Conservation (phyloP, 2,113 vertebrate genomes). For the Trochalopteron elliotii region DNA sequence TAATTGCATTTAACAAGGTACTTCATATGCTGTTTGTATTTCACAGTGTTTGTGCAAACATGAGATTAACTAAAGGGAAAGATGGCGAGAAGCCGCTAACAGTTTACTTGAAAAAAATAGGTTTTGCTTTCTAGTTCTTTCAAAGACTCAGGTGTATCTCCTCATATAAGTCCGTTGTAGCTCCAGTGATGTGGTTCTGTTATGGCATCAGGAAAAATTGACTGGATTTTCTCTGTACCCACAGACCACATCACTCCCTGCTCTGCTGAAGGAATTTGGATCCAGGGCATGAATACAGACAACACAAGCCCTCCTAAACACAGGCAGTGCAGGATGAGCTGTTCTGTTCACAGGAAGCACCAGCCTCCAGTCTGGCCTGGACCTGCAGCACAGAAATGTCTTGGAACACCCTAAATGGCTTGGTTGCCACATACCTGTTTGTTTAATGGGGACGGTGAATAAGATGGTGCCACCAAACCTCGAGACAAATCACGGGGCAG, state of each 20-base stretch:
- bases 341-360: background rate
- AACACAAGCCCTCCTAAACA: background rate
- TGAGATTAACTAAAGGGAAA: background rate
- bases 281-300: background rate
- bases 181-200: background rate
- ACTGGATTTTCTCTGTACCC: background rate
- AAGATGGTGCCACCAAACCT: background rate
- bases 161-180: background rate
- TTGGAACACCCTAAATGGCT: background rate
- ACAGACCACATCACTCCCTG: background rate
- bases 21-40: background rate
- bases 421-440: background rate
- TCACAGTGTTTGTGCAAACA: background rate
- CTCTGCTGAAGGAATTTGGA: background rate
- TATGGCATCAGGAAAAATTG: background rate
- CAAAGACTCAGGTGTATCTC: background rate
- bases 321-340: background rate
- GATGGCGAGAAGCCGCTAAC: background rate
- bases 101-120: background rate
- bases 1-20: background rate
- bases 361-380: background rate
- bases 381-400: background rate
- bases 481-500: rapidly evolving
- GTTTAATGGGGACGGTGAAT: rapidly evolving
- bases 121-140: background rate